Evolutionary conservation across 2,113 vertebrate genomes (phyloP).

Genomic region (Morphnarchus princeps): DNA sequence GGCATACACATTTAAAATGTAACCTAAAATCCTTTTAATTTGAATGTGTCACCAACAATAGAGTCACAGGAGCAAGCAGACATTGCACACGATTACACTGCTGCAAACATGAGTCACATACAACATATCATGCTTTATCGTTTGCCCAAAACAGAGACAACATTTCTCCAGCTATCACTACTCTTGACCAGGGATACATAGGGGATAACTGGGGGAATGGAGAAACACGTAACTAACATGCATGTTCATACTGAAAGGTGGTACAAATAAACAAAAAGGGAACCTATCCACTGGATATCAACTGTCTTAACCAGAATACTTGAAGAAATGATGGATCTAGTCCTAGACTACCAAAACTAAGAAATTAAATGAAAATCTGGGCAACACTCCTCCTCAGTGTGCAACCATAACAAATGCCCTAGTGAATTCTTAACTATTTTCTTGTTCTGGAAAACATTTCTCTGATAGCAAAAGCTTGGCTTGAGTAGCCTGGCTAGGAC

Average conservation of each 20-base stretch:
- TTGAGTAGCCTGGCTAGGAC: neutral
- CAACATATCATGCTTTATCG: fast-evolving
- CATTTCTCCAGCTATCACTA: neutral
- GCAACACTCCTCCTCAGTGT: neutral
- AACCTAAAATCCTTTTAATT: neutral
- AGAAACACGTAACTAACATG: neutral
- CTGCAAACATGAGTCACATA: neutral
- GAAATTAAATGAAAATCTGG: neutral
- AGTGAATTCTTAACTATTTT: neutral
- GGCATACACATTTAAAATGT: neutral
- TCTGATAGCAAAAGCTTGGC: neutral
- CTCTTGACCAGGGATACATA: neutral
- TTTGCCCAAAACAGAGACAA: neutral
- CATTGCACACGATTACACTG: neutral
- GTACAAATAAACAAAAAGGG: neutral
- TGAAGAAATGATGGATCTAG: neutral
- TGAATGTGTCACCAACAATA: neutral
- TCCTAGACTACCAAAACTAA: neutral
- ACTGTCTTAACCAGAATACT: neutral
- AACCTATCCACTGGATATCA: neutral
- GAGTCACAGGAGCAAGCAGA: neutral
- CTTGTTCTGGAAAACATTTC: neutral
- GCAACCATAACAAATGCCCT: neutral
- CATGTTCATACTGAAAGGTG: neutral
- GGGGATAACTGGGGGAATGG: neutral